Evolutionary conservation across 64 coral and sea anemone species (phyloP), one percentile per base, ranked within the genome.

Genomic region (Pachyseris speciosa): DNA sequence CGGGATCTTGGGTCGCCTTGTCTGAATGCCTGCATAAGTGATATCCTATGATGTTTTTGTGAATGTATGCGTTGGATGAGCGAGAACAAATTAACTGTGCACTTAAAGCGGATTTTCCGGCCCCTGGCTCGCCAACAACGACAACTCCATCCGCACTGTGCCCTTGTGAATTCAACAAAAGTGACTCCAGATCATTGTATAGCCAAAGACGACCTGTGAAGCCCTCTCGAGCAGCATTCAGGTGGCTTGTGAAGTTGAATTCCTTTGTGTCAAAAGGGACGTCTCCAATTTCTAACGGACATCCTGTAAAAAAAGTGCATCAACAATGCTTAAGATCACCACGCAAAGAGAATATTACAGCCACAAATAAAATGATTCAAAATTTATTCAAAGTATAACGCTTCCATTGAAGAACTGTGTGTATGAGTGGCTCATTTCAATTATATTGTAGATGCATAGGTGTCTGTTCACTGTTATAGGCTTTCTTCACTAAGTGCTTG

Each of bases 11-110:
- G 26, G 91, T 92, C 37, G 58, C 66, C 11, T 52, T 86, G 39
- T 92, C 72, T 30, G 91, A 78, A 51, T 92, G 27, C 43, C 69
- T 86, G 41, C 91, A 92, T 15, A 92, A 42, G 38, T 92, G 91
- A 36, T 92, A 92, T 9, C 83, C 91, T 53, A 92, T 49, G 12
- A 92, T 51, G 33, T 52, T 72, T 27, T 86, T 86, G 43, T 92
- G 72, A n/a, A 92, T 92, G 31, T 49, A 39, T n/a, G 72, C 53
- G 34, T 66, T 92, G 5, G 91, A 78, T 41, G 83, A 77, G 2
- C 81, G 83, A 31, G 83, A 92, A 37, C 91, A 92, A 39, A 94
- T 94, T 42, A 94, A 15, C 9, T 94, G 73, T 26, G 84, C 75
- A 77, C 45, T 88, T 8, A 94, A 16, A 6, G 91, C 84, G 20